Evolutionary conservation across 2,797 vertebrate genomes (phyloP).

Genomic region (Oryzias sinensis): DNA sequence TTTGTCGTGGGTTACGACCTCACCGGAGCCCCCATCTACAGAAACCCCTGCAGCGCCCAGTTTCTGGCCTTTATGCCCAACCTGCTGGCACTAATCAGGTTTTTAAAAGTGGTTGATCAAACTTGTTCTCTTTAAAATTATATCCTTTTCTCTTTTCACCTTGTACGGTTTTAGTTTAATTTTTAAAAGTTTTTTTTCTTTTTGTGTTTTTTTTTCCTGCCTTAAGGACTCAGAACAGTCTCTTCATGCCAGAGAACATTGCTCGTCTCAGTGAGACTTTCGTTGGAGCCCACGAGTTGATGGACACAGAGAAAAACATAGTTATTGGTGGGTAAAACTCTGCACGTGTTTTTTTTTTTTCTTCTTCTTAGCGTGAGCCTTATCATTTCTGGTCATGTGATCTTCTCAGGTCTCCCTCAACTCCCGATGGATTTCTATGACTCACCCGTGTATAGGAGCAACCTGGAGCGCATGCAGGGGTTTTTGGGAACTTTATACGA

Average conservation of each 20-base stretch:
- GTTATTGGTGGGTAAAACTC: conserved; percentile 83
- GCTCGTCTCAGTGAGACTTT: conserved; percentile 87
- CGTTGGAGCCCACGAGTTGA: conserved; percentile 84
- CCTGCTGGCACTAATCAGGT: conserved; percentile 91
- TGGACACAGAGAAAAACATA: conserved; percentile 89
- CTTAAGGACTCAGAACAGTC: conserved; percentile 88
- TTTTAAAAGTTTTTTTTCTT: background rate
- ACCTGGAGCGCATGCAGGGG: conserved; percentile 91
- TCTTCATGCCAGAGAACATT: conserved; percentile 90
- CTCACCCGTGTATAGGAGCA: conserved; percentile 85
- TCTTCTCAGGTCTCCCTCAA: conserved; percentile 82
- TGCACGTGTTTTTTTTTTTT: background rate
- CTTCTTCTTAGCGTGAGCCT: no score
- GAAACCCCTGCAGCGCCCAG: conserved; percentile 88
- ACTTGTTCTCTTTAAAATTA: no score
- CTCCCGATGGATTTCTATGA: conserved; percentile 85
- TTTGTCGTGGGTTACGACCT: conserved; percentile 85
- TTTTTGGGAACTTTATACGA: conserved; percentile 91
- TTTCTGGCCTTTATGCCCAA: conserved; percentile 89
- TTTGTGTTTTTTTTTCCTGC: background rate
- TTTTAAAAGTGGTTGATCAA: conserved; percentile 1
- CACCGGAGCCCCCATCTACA: conserved; percentile 84
- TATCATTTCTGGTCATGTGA: background rate
- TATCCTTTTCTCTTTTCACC: no score
- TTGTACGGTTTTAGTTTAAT: background rate